phyloP scores from a whole-genome alignment of 2,797 vertebrate species.

The Mastacembelus armatus region DNA sequence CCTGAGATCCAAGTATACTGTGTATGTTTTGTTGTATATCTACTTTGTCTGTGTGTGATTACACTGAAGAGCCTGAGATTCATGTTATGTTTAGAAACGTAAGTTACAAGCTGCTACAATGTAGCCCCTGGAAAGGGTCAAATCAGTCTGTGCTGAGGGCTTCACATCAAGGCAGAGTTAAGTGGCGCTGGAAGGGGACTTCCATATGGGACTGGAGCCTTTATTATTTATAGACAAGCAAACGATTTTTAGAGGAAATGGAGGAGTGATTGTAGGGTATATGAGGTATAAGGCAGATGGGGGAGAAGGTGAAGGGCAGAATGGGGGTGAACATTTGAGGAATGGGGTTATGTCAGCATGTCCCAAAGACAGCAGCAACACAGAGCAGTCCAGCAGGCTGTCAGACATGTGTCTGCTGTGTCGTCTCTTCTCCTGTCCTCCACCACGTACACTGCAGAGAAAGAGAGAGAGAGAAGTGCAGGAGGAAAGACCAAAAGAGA shows the following conservation, averaged over 20 bases:
- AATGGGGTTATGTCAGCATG: conserved; percentile 90
- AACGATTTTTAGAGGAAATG: conserved; percentile 28
- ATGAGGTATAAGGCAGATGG: conserved; percentile 57
- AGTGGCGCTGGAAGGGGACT: conserved; percentile 21
- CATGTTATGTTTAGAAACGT: conserved; percentile 56
- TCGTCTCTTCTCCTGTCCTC: conserved; percentile 92
- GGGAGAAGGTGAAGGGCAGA: conserved; percentile 16
- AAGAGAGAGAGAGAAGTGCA: background rate
- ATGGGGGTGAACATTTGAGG: conserved; percentile 11
- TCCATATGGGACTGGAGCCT: conserved; percentile 39
- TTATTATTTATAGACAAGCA: conserved; percentile 56
- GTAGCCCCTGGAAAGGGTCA: conserved; percentile 37
- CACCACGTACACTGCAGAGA: conserved; percentile 90
- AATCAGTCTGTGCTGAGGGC: conserved; percentile 43
- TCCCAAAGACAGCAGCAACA: conserved; percentile 99
- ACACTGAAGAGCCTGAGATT: conserved; percentile 56
- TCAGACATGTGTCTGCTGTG: conserved; percentile 90
- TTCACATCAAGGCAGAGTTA: conserved; percentile 37
- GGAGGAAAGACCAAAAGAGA: background rate
- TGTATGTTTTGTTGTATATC: conserved; percentile 7
- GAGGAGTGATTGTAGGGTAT: conserved; percentile 16
- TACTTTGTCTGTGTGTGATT: conserved; percentile 26
- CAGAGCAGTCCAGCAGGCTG: conserved; percentile 95
- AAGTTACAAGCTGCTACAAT: conserved; percentile 61
- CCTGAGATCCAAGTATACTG: conserved; percentile 70